Evolutionary conservation across 2,113 vertebrate genomes (phyloP), one percentile per base, ranked within the genome.

Genomic region (Erythrolamprus reginae): DNA sequence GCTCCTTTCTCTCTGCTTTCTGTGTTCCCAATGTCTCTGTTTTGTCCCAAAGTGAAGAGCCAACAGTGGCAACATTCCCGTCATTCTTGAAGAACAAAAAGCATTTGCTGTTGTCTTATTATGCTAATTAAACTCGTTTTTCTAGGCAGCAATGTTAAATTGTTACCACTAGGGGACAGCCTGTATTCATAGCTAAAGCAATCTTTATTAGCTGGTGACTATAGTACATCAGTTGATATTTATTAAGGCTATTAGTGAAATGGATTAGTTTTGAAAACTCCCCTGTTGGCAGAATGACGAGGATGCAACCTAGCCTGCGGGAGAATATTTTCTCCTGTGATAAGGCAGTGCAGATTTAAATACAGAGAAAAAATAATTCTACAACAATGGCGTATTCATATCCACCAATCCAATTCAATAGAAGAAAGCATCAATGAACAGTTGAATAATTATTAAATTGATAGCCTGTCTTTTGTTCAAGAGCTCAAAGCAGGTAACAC

Each of bases 91-190:
- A 50, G 45, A 91, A 82, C 26, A 48, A 82, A 83, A 87, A 28
- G 6, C 33, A 33, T 70, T 86, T 86, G 85, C 42, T 82, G 55
- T 90, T 45, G n/a, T 7, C 26, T 82, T 28, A 26, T 86, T 84
- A 51, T 55, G 38, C 38, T 45, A 86, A 53, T 82, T 33, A 70
- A 58, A 5, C 58, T 65, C 15, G 7, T 26, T 42, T 77, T 38
- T 47, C 0, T 8, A 21, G 56, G 2, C 42, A 0, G 9, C 2
- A 0, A 5, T 3, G 5, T 0, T 9, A 56, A 52, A 1, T 48
- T 0, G 4, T 21, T 42, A 90, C 53, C 95, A 91, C 92, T 94
- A 94, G 91, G 95, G 93, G 89, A 94, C 94, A 93, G 42, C 28
- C 45, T 48, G 38, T 56, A 65, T 70, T 58, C 86, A 89, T 33